Base-by-base conservation (phyloP, 2,113 vertebrate species). In the Struthio camelus region DNA sequence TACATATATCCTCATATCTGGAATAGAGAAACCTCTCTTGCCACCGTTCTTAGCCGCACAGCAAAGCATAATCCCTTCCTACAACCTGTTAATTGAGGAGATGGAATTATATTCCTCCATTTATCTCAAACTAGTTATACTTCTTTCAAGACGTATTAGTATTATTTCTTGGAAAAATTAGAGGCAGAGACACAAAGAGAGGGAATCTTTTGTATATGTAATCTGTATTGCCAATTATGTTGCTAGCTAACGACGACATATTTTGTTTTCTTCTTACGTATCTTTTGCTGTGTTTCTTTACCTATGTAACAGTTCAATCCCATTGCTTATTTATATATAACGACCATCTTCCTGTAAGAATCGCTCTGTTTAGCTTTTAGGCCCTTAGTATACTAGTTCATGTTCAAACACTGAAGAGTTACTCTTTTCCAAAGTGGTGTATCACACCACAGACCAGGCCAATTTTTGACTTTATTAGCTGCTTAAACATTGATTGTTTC, bases 361-460 rank as follows among this genome's bases (percentile, higher is more conserved):
- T 14, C 8, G 6, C 11, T 64, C 61, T 46, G 5, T 20, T 13
- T 25, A 14, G 13, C 3, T 1, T 36, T 51, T 42, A 50, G 46
- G 53, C 14, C 5, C 13, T 23, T 50, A 1, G 1, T 6, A 23
- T 8, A 19, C 32, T 44, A 44, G 7, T 72, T 85, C 24, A 5
- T 53, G 8, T 2, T 11, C 59, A 10, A 5, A 32, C 19, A 46
- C 16, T 40, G 9, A 72, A 80, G 30, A 80, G 5, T 19, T 82
- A 11, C 48, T 34, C 25, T 79, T 6, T n/a, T 75, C 14, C n/a
- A 81, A 38, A 53, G 19, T 30, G 7, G 80, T 69, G 53, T 30
- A 27, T 14, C 2, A 0, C 9, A n/a, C 14, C 0, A 1, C 25
- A 50, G 69, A 62, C 58, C 22, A 10, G 14, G 23, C 32, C 56